Evolutionary conservation across 2,113 vertebrate species (phyloP), one percentile per base, ranked within the genome.

Genomic region (Uropsilus gracilis): DNA sequence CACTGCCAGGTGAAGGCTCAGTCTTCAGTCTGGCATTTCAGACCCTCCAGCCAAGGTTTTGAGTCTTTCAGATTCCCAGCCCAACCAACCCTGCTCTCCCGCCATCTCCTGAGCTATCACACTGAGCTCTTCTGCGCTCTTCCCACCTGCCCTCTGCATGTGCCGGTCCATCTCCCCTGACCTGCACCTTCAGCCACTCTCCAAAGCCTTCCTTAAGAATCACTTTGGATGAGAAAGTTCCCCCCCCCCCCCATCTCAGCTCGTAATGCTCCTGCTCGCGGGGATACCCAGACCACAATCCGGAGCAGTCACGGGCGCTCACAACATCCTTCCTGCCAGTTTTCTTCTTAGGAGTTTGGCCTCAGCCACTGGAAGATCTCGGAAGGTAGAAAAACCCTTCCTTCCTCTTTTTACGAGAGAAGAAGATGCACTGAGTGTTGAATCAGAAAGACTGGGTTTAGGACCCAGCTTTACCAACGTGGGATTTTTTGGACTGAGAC

Each of bases 271-370:
- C 59, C 85, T 85, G 18, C 50, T 84, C 61, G 91, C 34, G 66
- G 30, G 22, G 73, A 88, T 80, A 86, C 9, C 24, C 83, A 73
- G 80, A 78, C 30, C 42, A 89, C 22, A 80, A 81, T 76, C 32
- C 61, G 22, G 46, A 91, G 84, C 72, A 73, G 61, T 91, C 34
- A 50, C 57, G 91, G 46, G 17, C 68, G 4, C 32, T 93, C 34
- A 80, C 50, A 17, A 63, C 53, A 85, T 69, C 75, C 61, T 9
- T 83, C 68, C 63, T 81, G 37, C 86, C 42, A 42, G 68, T 53
- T 96, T 72, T 85, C 50, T 93, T 72, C 72, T 85, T 20, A 88
- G n/a, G n/a, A 91, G 28, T 73, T 34, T 94, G 20, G 28, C 30
- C 42, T 89, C 57, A 63, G 63, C 59, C 85, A 73, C 66, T 48